These are phyloP conservation scores for Balaeniceps rex DNA, from an alignment of 2,113 vertebrate genomes.

Conservation along the genomic window DNA sequence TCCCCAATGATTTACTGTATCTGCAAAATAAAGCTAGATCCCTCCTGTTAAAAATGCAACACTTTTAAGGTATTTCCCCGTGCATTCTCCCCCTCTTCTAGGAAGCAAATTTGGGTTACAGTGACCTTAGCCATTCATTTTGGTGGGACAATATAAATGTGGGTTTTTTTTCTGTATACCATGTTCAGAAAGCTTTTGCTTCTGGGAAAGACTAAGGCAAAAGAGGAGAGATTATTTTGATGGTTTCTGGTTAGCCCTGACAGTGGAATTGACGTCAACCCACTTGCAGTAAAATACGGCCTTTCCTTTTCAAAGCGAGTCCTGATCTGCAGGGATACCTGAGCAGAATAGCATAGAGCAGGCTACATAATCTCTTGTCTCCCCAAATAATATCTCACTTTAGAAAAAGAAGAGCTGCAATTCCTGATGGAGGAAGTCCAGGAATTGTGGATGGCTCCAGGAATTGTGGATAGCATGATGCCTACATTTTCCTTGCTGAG, in stretches of 20 bases:
- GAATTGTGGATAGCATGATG: not conserved
- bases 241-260: not conserved
- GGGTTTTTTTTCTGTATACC: not conserved
- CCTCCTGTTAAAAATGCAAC: not conserved
- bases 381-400: not conserved
- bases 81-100: not conserved
- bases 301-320: slow-evolving; percentile 24
- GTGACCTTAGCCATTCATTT: not conserved
- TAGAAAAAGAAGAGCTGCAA: not conserved
- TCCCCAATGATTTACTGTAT: not conserved
- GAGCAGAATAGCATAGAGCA: slow-evolving; percentile 25
- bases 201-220: not conserved
- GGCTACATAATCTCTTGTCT: not conserved
- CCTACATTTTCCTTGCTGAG: not conserved
- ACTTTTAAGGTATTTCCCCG: not conserved
- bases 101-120: not conserved
- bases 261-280: not conserved
- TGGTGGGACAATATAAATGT: not conserved
- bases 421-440: not conserved
- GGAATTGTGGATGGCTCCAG: not conserved
- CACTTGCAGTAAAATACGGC: slow-evolving; percentile 17
- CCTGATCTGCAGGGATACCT: slow-evolving; percentile 19
- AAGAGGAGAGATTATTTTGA: not conserved
- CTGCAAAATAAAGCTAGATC: not conserved
- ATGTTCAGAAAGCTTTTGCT: not conserved